phyloP scores from a whole-genome alignment of 2,113 vertebrate species.

The Aythya baeri region DNA sequence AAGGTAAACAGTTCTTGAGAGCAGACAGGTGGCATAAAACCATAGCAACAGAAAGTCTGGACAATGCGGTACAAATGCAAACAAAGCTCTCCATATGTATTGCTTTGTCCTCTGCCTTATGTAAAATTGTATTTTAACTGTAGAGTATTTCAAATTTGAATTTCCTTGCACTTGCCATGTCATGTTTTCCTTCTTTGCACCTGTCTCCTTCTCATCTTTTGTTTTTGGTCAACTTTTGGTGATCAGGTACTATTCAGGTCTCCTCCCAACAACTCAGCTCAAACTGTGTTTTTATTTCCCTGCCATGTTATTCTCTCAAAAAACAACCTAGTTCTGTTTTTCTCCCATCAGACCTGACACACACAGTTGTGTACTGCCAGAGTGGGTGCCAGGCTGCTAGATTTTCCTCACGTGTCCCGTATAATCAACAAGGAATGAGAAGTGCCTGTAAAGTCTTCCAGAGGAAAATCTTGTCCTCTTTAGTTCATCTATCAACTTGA shows the following conservation, averaged over 20 bases:
- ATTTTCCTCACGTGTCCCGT: background rate
- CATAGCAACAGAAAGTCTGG: conserved; percentile 65
- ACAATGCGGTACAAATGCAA: conserved; percentile 44
- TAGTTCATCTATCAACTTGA: background rate
- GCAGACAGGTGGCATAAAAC: conserved; percentile 66
- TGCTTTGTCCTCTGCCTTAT: conserved; percentile 42
- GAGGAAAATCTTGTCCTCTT: background rate
- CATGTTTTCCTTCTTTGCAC: background rate
- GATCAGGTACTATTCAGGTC: background rate
- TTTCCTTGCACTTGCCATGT: background rate
- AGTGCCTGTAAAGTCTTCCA: background rate
- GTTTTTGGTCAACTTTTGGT: background rate
- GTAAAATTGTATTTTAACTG: conserved; percentile 11
- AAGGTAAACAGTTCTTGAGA: conserved; percentile 63
- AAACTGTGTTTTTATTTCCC: background rate
- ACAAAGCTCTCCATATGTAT: conserved; percentile 52
- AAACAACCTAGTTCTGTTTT: background rate
- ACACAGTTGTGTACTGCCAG: background rate
- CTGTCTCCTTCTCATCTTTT: background rate
- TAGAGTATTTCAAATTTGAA: conserved; percentile 25
- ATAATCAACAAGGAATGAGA: background rate
- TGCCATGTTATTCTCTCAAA: background rate
- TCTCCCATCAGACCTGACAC: background rate
- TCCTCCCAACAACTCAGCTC: background rate
- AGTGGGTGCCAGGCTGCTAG: background rate